Percentiles rank a stretch among this genome's conserved stretches.
phyloP scores from a whole-genome alignment of 2,797 vertebrate genomes.

The Syngnathus acus region DNA sequence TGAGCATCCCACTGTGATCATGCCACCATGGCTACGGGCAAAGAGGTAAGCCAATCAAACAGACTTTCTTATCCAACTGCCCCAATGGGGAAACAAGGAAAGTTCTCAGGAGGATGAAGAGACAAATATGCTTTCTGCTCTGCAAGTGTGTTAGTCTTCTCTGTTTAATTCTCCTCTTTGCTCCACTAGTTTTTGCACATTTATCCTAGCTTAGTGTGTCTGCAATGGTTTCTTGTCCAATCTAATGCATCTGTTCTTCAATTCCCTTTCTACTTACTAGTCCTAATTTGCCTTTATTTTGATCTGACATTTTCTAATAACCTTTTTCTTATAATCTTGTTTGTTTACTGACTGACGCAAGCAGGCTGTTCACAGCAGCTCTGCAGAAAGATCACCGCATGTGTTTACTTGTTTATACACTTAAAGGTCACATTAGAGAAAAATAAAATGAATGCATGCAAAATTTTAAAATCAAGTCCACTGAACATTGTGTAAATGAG shows the following conservation, averaged over 20 bases:
- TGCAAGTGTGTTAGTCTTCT: conserved; percentile 40
- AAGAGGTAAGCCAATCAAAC: conserved; percentile 55
- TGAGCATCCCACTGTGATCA: conserved; percentile 33
- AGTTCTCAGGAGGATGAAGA: conserved; percentile 39
- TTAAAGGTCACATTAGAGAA: conserved; percentile 24
- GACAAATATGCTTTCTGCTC: conserved; percentile 54
- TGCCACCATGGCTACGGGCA: conserved; percentile 37
- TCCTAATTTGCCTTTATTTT: conserved; percentile 18
- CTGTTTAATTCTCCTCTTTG: conserved; percentile 39
- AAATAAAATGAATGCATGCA: conserved; percentile 33
- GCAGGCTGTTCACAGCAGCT: conserved; percentile 32
- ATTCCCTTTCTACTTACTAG: neutral
- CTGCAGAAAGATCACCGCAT: conserved; percentile 15
- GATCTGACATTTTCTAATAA: conserved; percentile 11
- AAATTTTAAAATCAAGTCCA: conserved; percentile 13
- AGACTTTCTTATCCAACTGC: conserved; percentile 50
- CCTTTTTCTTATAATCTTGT: conserved; percentile 21
- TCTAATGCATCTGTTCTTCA: conserved; percentile 8
- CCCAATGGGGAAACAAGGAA: conserved; percentile 51
- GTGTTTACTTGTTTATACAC: conserved; percentile 11
- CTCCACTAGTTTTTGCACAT: conserved; percentile 11
- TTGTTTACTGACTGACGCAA: conserved; percentile 24
- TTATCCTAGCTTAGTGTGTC: conserved; percentile 9
- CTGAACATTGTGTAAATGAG: conserved; percentile 11
- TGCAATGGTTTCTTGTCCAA: conserved; percentile 8